Evolutionary conservation across 2,888 invertebrate species (phyloP).

Genomic region (Drosophila trichaetosa): DNA sequence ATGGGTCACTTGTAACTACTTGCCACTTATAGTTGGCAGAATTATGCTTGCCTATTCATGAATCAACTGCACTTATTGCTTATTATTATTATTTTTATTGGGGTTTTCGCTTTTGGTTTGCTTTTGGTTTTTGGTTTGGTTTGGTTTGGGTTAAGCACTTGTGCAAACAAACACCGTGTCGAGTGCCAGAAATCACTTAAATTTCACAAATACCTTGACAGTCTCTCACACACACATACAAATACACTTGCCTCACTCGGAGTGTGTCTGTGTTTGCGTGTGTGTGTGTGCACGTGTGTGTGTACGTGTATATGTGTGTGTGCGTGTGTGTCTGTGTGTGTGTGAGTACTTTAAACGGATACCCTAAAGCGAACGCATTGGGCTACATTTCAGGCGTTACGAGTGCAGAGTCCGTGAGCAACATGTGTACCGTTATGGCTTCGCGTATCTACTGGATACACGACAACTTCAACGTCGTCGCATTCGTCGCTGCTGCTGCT

Average conservation of each 20-base stretch:
- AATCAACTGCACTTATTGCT: constrained; percentile 47
- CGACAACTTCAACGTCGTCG: constrained; percentile 36
- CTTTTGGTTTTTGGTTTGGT: constrained; percentile 14
- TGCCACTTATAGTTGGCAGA: constrained; percentile 6
- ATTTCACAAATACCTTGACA: constrained; percentile 48
- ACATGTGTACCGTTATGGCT: constrained; percentile 82
- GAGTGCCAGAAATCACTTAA: constrained; percentile 41
- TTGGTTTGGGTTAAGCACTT: constrained; percentile 37
- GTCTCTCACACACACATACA: constrained; percentile 6
- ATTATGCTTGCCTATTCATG: constrained; percentile 33
- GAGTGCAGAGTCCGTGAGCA: constrained; percentile 74
- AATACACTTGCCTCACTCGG: constrained; percentile 21
- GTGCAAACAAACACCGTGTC: constrained; percentile 16
- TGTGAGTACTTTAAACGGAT: constrained; percentile 66
- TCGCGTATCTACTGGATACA: constrained; percentile 78
- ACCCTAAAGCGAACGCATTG: constrained; percentile 73
- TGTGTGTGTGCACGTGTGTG: background rate
- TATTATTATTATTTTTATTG: constrained; percentile 6
- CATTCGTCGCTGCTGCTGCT: constrained; percentile 45
- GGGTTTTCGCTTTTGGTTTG: background rate
- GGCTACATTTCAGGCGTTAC: constrained; percentile 63
- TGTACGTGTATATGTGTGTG: constrained; percentile 14
- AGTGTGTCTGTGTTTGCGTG: constrained; percentile 15
- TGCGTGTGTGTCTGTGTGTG: constrained; percentile 21
- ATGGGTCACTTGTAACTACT: constrained; percentile 1